Evolutionary conservation across 1,140 invertebrate genomes (phyloP), one percentile per base, ranked within the genome.

Genomic region (Bactericera cockerelli): DNA sequence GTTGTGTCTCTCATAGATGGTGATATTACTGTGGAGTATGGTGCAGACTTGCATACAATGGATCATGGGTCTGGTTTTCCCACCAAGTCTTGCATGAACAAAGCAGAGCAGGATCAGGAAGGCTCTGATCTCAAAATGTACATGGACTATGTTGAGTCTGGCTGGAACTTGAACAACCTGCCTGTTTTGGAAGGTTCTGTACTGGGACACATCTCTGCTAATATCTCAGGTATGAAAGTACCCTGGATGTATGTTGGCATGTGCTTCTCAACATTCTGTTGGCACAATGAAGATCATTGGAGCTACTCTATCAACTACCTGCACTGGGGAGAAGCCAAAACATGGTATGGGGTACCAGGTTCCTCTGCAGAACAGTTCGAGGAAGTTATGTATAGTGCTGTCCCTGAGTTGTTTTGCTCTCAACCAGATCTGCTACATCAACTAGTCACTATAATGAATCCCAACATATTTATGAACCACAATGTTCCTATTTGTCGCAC

Each of bases 281-380:
- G 96, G 93, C 97, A 99, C 71, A 99, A 96, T 68, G 97, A 99
- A 74, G 97, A 99, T 73, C 97, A 99, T 70, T 99, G 96, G 96
- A 98, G 92, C 66, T 99, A 99, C 73, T 98, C 94, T 1, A 98
- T 99, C 63, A 99, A 99, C 74, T 99, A 99, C 72, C 75, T 98
- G 60, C 97, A 99, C 70, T 98, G 95, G 95, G 84, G 84, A 56
- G 85, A 87, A 65, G 78, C 81, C 0, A 88, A 88, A 73, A 84
- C 83, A 16, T 87, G 84, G 84, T 99, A 99, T 72, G 97, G 96
- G 16, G 93, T 99, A 4, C 91, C 95, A 2, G 95, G 94, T 1
- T 78, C 78, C 2, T 80, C 85, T 66, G 97, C 95, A 1, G 93
- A 97, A 70, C 76, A 82, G 39, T 98, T 99, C 72, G 97, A 99